phyloP scores from a whole-genome alignment of 2,888 invertebrate species.

The Monochamus alternatus region DNA sequence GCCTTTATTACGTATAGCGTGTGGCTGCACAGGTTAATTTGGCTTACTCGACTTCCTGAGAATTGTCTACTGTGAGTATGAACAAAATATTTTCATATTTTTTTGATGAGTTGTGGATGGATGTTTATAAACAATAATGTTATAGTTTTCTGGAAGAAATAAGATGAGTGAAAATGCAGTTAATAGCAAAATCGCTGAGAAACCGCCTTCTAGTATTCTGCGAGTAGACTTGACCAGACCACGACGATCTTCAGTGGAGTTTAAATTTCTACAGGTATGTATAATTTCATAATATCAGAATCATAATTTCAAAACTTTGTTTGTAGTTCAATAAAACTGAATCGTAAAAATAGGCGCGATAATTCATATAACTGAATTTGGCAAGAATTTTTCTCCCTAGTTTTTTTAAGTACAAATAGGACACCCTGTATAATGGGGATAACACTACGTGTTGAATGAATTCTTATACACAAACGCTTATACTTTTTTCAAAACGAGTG shows the following conservation, averaged over 20 bases:
- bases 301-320: no score
- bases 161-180: conserved; percentile 1
- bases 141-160: background rate
- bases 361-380: no score
- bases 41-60: background rate
- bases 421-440: no score
- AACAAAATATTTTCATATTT: background rate
- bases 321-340: no score
- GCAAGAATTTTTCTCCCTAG: no score
- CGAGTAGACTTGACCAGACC: conserved; percentile 67
- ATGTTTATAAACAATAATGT: background rate
- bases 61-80: conserved; percentile 2
- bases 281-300: background rate
- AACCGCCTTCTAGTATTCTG: conserved; percentile 67
- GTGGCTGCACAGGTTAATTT: conserved; percentile 16
- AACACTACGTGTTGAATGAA: no score
- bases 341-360: no score
- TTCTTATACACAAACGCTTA: no score
- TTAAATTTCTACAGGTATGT: conserved; percentile 63
- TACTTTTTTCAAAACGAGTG: no score
- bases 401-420: no score
- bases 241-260: conserved; percentile 65
- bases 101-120: no score
- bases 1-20: conserved; percentile 29
- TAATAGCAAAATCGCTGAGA: conserved; percentile 50